These are phyloP conservation scores for Drosophila punjabiensis DNA, from an alignment of 1,140 invertebrate genomes.

Conservation along the genomic window DNA sequence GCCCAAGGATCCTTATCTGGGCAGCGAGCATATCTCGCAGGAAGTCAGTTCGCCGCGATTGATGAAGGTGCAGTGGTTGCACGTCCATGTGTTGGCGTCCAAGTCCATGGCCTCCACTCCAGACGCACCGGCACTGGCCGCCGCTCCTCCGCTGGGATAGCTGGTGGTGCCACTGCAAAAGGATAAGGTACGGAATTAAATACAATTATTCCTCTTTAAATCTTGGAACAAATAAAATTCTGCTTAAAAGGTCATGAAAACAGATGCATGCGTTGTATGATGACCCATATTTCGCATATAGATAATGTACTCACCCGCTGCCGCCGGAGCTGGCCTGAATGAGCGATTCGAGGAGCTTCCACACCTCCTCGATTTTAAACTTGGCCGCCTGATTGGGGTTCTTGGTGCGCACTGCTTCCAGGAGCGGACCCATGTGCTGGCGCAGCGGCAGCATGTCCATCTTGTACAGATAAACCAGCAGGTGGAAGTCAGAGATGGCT, in stretches of 20 bases:
- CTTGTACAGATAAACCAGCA: slow-evolving; percentile 94
- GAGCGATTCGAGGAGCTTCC: slow-evolving; percentile 95
- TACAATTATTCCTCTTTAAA: background rate
- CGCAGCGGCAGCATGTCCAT: slow-evolving; percentile 95
- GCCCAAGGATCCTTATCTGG: slow-evolving; percentile 86
- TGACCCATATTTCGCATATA: background rate
- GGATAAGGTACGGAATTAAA: background rate
- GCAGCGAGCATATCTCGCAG: slow-evolving; percentile 97
- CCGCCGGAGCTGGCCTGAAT: slow-evolving; percentile 86
- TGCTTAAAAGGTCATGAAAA: background rate
- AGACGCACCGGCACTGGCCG: slow-evolving; percentile 50
- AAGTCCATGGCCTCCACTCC: slow-evolving; percentile 68
- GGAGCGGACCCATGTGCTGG: slow-evolving; percentile 91
- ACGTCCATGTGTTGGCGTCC: slow-evolving; percentile 91
- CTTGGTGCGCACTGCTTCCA: slow-evolving; percentile 91
- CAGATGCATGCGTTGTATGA: background rate
- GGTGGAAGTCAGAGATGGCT: slow-evolving; percentile 96
- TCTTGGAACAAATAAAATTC: background rate
- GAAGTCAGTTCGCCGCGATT: slow-evolving; percentile 90
- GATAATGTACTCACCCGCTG: slow-evolving; percentile 63
- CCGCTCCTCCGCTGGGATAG: slow-evolving; percentile 62
- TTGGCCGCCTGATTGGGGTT: slow-evolving; percentile 90
- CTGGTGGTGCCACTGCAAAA: slow-evolving; percentile 65
- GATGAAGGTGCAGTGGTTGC: slow-evolving; percentile 96
- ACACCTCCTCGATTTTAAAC: slow-evolving; percentile 93